Evolutionary conservation across 2,113 vertebrate species (phyloP).

Genomic region (Carlito syrichta): DNA sequence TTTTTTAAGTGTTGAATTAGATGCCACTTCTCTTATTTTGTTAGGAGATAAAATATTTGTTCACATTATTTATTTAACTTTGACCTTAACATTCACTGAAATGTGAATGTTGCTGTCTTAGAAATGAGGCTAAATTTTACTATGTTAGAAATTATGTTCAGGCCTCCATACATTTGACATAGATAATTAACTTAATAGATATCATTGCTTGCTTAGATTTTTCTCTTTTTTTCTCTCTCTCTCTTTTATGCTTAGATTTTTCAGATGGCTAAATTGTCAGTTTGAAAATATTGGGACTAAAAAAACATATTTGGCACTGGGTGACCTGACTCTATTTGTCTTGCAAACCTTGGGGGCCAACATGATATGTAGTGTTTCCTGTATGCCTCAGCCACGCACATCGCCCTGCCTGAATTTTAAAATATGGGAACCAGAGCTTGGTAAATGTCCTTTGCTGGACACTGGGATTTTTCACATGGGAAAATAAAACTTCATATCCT

Average conservation of each 20-base stretch:
- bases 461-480: background rate
- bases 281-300: background rate
- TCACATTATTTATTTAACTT: background rate
- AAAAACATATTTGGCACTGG: background rate
- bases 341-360: background rate
- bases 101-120: background rate
- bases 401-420: background rate
- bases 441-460: background rate
- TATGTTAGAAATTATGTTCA: background rate
- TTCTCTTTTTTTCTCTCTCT: too few species aligned
- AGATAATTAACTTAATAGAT: background rate
- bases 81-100: background rate
- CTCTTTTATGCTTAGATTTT: background rate
- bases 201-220: background rate
- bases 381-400: background rate
- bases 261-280: background rate
- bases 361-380: background rate
- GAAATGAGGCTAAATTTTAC: background rate
- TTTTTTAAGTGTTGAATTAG: too few species aligned
- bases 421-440: background rate
- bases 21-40: background rate
- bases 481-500: background rate
- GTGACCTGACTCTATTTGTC: background rate
- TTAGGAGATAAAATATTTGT: background rate
- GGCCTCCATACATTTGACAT: background rate